Conservation (phyloP, 1,140 invertebrate species). For the Drosophila sproati region DNA sequence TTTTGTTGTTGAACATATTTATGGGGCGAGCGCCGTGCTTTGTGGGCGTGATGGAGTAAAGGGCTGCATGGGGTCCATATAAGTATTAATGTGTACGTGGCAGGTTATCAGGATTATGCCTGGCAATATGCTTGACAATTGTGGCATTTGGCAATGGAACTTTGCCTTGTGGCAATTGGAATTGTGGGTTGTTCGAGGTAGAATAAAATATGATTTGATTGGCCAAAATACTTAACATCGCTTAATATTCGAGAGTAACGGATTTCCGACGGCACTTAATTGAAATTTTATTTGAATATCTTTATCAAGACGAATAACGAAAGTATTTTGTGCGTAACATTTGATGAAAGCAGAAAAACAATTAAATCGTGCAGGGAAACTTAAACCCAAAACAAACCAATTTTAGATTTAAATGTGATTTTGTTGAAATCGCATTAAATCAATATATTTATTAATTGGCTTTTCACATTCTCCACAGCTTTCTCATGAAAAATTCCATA, state of each 20-base stretch:
- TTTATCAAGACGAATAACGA: too few species aligned
- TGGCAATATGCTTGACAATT: constrained; percentile 59
- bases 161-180: constrained; percentile 7
- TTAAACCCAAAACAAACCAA: too few species aligned
- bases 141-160: constrained; percentile 45
- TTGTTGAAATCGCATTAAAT: too few species aligned
- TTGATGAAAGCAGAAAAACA: too few species aligned
- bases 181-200: background rate
- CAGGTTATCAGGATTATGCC: constrained; percentile 67
- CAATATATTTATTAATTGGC: too few species aligned
- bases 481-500: too few species aligned
- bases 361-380: too few species aligned
- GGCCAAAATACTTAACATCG: constrained; percentile 6
- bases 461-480: too few species aligned
- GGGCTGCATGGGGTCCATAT: background rate
- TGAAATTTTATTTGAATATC: too few species aligned
- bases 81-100: constrained; percentile 19
- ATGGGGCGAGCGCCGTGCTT: constrained; percentile 38
- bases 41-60: background rate
- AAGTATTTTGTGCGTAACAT: too few species aligned
- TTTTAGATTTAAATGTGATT: too few species aligned
- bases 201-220: constrained; percentile 22
- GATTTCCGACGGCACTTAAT: background rate
- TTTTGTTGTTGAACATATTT: constrained; percentile 72
- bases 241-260: too few species aligned